A percentile compares a stretch with the other conserved stretches of the same genome.
Conservation (phyloP, 2,113 vertebrate species). For the Macaca nemestrina region DNA sequence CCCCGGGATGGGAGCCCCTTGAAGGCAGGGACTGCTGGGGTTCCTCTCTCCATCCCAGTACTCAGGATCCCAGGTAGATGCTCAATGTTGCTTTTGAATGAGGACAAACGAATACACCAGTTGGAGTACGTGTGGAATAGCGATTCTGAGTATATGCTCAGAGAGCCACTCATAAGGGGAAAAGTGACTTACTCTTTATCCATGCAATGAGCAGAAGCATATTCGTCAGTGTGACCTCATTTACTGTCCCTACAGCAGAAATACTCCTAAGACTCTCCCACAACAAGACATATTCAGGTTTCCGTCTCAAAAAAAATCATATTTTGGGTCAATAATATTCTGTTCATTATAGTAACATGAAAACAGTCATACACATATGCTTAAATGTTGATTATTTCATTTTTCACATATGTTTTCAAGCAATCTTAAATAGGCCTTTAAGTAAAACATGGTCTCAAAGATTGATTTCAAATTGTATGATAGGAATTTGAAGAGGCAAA, state of each 20-base stretch:
- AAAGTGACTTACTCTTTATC: accelerated
- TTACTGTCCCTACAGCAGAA: not conserved
- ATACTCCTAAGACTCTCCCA: accelerated
- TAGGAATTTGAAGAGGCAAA: not conserved
- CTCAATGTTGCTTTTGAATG: not conserved
- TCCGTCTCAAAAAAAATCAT: not conserved
- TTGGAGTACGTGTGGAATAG: not conserved
- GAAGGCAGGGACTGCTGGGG: not conserved
- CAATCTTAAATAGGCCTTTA: not conserved
- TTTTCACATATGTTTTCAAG: not conserved
- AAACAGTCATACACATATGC: not conserved
- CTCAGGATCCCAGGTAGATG: not conserved
- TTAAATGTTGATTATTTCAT: not conserved
- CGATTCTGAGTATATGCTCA: not conserved
- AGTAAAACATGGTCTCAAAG: not conserved
- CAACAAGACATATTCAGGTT: accelerated
- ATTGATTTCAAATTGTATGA: not conserved
- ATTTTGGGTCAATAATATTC: not conserved
- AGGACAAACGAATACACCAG: not conserved
- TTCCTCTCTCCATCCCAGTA: too few species aligned
- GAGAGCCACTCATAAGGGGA: too few species aligned
- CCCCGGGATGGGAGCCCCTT: too few species aligned
- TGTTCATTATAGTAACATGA: not conserved
- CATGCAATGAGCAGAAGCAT: accelerated
- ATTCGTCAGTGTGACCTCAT: accelerated